Evolutionary conservation across 2,888 invertebrate species (phyloP).

Genomic region (Cosmopolites sordidus): DNA sequence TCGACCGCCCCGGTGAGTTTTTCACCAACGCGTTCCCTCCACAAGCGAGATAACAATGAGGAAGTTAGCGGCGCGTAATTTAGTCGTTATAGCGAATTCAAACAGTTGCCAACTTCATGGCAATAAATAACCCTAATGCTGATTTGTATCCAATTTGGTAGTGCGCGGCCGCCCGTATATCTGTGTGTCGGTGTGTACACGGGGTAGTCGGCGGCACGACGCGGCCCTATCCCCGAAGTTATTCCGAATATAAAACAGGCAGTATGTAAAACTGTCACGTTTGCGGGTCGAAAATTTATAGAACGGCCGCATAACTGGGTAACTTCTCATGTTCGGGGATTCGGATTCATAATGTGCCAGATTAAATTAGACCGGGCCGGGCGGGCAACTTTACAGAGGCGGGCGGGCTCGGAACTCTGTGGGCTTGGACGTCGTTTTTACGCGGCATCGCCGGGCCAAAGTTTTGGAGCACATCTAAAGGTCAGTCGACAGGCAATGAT

Average conservation of each 20-base stretch:
- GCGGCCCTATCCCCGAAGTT: slow-evolving; percentile 23
- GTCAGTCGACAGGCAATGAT: background rate
- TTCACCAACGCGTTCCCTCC: too few species aligned
- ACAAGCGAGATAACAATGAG: slow-evolving; percentile 7
- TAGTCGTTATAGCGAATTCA: slow-evolving; percentile 20
- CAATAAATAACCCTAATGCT: slow-evolving; percentile 28
- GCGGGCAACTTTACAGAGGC: background rate
- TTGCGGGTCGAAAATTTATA: slow-evolving; percentile 41
- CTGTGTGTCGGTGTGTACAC: background rate
- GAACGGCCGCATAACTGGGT: slow-evolving; percentile 46
- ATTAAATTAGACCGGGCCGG: slow-evolving; percentile 40
- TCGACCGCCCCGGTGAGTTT: too few species aligned
- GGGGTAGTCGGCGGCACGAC: too few species aligned
- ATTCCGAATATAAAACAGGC: slow-evolving; percentile 41
- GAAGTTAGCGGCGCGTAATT: slow-evolving; percentile 12
- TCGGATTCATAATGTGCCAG: slow-evolving; percentile 36
- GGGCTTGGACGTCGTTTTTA: background rate
- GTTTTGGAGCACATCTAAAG: background rate
- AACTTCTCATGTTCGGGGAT: slow-evolving; percentile 42
- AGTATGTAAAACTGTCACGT: slow-evolving; percentile 46
- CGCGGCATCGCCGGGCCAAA: background rate
- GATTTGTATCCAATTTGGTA: slow-evolving; percentile 29
- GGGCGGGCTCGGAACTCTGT: background rate
- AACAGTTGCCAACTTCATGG: slow-evolving; percentile 25
- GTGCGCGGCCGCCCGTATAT: slow-evolving; percentile 16